A percentile compares a stretch with the other conserved stretches of the same genome.
phyloP scores from a whole-genome alignment of 2,888 invertebrate species.

The Drosophila planitibia region DNA sequence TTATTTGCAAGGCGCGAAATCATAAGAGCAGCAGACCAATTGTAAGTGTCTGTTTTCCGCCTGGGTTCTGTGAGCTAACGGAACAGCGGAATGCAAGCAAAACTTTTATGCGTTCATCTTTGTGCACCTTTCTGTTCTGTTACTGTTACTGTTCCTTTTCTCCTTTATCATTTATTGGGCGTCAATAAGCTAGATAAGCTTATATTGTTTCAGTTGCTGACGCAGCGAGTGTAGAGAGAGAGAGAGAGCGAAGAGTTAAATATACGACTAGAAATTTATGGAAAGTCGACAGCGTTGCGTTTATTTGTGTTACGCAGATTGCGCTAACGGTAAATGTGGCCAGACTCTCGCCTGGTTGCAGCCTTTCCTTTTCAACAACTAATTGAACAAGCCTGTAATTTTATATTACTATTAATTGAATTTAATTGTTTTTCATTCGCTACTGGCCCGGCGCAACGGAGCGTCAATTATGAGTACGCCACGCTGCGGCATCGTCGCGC shows the following conservation, averaged over 20 bases:
- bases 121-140: slow-evolving; percentile 32
- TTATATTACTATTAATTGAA: slow-evolving; percentile 74
- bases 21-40: slow-evolving; percentile 33
- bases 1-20: slow-evolving; percentile 40
- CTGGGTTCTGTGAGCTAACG: slow-evolving; percentile 2
- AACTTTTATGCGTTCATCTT: slow-evolving; percentile 13
- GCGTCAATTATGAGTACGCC: slow-evolving; percentile 66
- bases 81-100: slow-evolving; percentile 22
- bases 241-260: background rate
- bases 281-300: slow-evolving; percentile 26
- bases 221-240: background rate
- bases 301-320: slow-evolving; percentile 36
- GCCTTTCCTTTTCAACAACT: slow-evolving; percentile 24
- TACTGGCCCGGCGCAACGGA: slow-evolving; percentile 52
- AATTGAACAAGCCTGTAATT: slow-evolving; percentile 56
- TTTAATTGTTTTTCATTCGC: slow-evolving; percentile 77
- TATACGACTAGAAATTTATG: background rate
- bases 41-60: slow-evolving; percentile 20
- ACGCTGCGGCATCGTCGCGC: slow-evolving; percentile 51
- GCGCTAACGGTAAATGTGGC: slow-evolving; percentile 21
- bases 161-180: background rate
- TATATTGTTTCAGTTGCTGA: slow-evolving; percentile 10
- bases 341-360: background rate
- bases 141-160: background rate
- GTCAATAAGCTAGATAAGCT: slow-evolving; percentile 25